Conservation (phyloP, 2,113 vertebrate genomes). For the Megaleporinus macrocephalus region DNA sequence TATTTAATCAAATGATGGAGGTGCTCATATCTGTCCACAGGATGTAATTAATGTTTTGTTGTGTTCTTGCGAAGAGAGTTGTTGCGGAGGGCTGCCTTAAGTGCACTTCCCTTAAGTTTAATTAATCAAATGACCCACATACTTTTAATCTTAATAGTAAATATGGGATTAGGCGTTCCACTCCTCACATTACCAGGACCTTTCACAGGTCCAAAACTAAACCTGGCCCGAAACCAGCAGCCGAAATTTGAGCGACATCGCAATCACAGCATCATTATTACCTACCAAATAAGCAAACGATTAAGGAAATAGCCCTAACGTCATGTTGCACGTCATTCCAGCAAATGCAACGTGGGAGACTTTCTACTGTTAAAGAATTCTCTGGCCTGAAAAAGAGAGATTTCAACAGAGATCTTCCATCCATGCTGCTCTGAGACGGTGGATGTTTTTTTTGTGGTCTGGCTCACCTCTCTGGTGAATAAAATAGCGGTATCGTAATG, state of each 20-base stretch:
- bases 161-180: conserved; percentile 12
- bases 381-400: neutral
- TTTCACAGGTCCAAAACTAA: conserved; percentile 9
- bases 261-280: conserved; percentile 1
- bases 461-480: conserved; percentile 84
- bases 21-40: conserved; percentile 8
- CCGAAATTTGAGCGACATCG: conserved; percentile 2
- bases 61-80: neutral
- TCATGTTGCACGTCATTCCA: neutral
- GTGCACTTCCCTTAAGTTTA: conserved; percentile 17
- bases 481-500: conserved; percentile 87
- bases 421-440: neutral
- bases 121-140: conserved; percentile 23
- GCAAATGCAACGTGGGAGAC: neutral
- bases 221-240: neutral
- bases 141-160: conserved; percentile 35
- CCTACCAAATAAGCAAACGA: neutral
- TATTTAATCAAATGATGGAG: conserved; percentile 31
- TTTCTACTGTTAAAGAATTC: neutral
- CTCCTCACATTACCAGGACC: conserved; percentile 9
- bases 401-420: neutral
- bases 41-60: conserved; percentile 8
- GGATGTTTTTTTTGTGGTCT: neutral
- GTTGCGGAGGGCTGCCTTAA: neutral
- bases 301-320: neutral